These are phyloP conservation scores for Neotragus moschatus DNA, from an alignment of 2,113 vertebrate genomes.

Conservation along the genomic window DNA sequence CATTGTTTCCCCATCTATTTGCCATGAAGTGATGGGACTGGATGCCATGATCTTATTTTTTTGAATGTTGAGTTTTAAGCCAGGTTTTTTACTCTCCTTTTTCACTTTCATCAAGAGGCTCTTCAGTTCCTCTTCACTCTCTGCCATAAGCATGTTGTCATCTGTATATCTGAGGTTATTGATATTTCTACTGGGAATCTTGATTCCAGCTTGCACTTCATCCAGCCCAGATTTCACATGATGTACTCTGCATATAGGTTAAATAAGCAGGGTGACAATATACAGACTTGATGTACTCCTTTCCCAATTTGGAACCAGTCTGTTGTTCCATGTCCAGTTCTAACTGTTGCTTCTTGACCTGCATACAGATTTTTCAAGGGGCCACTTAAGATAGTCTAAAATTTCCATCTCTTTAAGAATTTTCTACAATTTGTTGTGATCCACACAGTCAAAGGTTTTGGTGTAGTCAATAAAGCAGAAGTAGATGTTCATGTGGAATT, in stretches of 20 bases:
- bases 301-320: background rate
- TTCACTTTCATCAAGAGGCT: background rate
- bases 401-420: background rate
- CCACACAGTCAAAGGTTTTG: background rate
- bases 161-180: background rate
- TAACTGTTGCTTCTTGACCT: background rate
- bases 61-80: background rate
- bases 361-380: background rate
- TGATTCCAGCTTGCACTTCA: background rate
- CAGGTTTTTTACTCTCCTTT: background rate
- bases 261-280: background rate
- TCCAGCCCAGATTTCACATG: background rate
- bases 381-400: background rate
- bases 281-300: background rate
- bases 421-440: background rate
- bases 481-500: background rate
- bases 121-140: background rate
- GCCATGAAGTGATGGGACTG: background rate
- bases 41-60: background rate
- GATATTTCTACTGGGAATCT: background rate
- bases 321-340: background rate
- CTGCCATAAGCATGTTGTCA: background rate
- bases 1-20: background rate
- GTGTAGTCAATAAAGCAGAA: background rate
- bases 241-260: background rate